These are phyloP conservation scores for Diaphora mendica DNA, from an alignment of 2,888 invertebrate species.

Conservation along the genomic window DNA sequence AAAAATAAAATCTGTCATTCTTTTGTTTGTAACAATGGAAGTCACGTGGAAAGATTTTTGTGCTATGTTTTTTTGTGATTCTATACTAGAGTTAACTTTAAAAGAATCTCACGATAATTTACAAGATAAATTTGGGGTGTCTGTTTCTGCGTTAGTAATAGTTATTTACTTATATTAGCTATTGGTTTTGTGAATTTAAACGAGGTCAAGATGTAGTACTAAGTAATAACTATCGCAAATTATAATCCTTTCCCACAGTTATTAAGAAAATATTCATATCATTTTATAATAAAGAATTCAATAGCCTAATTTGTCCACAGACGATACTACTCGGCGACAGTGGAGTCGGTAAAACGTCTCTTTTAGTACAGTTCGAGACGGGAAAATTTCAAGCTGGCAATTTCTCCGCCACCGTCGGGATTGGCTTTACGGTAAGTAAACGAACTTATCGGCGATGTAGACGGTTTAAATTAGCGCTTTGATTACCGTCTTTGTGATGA, in stretches of 20 bases:
- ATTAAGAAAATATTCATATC: no score
- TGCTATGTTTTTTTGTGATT: neutral
- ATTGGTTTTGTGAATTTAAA: no score
- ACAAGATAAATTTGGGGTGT: no score
- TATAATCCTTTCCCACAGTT: no score
- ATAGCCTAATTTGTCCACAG: conserved; percentile 79
- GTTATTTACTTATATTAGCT: no score
- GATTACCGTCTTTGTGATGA: conserved; percentile 1
- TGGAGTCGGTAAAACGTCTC: conserved; percentile 96
- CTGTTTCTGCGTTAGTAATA: no score
- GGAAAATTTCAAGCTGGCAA: conserved; percentile 96
- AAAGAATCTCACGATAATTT: no score
- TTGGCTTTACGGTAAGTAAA: conserved; percentile 95
- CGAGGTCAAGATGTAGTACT: no score
- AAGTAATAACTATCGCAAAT: neutral
- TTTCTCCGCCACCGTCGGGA: conserved; percentile 97
- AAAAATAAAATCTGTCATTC: neutral
- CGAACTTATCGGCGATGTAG: neutral
- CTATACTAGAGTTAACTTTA: neutral
- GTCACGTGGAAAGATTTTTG: neutral
- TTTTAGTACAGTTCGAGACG: conserved; percentile 97
- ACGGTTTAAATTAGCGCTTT: conserved; percentile 8
- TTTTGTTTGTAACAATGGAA: neutral
- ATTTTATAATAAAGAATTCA: neutral
- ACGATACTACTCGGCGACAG: conserved; percentile 97